Evolutionary conservation across 2,888 invertebrate genomes (phyloP).

Genomic region (Aplocera efformata): DNA sequence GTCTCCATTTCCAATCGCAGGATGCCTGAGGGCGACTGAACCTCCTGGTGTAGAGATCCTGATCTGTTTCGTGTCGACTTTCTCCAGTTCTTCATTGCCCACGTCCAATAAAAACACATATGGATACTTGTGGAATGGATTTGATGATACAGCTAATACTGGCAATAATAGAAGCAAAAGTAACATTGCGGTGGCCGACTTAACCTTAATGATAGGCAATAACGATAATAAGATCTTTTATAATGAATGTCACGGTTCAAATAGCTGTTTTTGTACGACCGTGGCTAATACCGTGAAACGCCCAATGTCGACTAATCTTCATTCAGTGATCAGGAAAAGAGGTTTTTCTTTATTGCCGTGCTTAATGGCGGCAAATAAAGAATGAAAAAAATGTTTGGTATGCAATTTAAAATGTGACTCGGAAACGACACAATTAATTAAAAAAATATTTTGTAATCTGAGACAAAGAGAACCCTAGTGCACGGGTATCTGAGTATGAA

Average conservation of each 20-base stretch:
- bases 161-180: slow-evolving; percentile 55
- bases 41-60: slow-evolving; percentile 66
- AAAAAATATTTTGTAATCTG: too few species aligned
- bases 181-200: slow-evolving; percentile 31
- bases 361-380: too few species aligned
- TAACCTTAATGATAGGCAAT: slow-evolving; percentile 50
- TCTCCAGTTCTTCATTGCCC: slow-evolving; percentile 71
- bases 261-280: slow-evolving; percentile 59
- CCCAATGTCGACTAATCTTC: slow-evolving; percentile 56
- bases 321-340: slow-evolving; percentile 43
- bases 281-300: slow-evolving; percentile 50
- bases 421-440: too few species aligned
- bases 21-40: slow-evolving; percentile 63
- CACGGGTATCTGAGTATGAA: too few species aligned
- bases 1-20: slow-evolving; percentile 58
- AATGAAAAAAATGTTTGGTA: too few species aligned
- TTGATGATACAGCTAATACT: slow-evolving; percentile 42
- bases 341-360: slow-evolving; percentile 20
- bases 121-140: slow-evolving; percentile 68
- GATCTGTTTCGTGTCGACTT: slow-evolving; percentile 62
- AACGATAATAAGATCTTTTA: slow-evolving; percentile 66
- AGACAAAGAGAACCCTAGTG: too few species aligned
- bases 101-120: slow-evolving; percentile 67
- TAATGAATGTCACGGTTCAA: slow-evolving; percentile 64
- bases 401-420: too few species aligned